These are phyloP conservation scores for Alloplasta piceator DNA, from an alignment of 2,888 invertebrate species.

Conservation along the genomic window DNA sequence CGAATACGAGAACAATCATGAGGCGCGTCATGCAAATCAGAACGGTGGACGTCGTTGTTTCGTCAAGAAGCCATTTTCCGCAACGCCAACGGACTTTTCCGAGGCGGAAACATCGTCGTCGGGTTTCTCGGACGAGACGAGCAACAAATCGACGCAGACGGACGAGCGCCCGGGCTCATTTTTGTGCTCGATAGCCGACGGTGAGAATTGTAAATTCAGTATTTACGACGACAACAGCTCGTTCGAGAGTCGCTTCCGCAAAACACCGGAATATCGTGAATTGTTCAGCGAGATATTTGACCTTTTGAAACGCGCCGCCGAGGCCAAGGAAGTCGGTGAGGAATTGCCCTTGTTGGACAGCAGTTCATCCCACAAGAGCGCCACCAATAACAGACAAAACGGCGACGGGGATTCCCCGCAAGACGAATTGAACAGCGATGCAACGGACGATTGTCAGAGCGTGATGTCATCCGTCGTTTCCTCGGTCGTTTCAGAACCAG, in stretches of 20 bases:
- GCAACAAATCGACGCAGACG: constrained; percentile 91
- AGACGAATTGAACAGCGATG: constrained; percentile 87
- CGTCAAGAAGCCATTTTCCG: constrained; percentile 83
- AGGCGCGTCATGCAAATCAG: constrained; percentile 48
- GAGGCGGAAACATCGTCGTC: constrained; percentile 94
- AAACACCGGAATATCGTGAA: constrained; percentile 92
- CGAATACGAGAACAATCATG: constrained; percentile 57
- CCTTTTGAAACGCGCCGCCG: constrained; percentile 92
- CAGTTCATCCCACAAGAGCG: constrained; percentile 81
- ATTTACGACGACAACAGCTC: constrained; percentile 92
- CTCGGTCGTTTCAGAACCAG: constrained; percentile 80
- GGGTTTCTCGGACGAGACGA: constrained; percentile 93
- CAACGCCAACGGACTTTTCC: constrained; percentile 92
- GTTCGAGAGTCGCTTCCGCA: constrained; percentile 92
- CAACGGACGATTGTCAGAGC: constrained; percentile 90
- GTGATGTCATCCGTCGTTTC: constrained; percentile 91
- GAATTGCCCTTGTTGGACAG: constrained; percentile 89
- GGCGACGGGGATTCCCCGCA: constrained; percentile 85
- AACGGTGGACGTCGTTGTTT: constrained; percentile 56
- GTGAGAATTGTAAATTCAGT: constrained; percentile 93
- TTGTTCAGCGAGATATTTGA: constrained; percentile 93
- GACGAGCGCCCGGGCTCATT: constrained; percentile 92
- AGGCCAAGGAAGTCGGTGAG: constrained; percentile 92
- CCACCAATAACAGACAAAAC: background rate
- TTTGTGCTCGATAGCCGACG: constrained; percentile 93